Conservation (phyloP, 1,140 invertebrate species). For the Aleiodes sp. region DNA sequence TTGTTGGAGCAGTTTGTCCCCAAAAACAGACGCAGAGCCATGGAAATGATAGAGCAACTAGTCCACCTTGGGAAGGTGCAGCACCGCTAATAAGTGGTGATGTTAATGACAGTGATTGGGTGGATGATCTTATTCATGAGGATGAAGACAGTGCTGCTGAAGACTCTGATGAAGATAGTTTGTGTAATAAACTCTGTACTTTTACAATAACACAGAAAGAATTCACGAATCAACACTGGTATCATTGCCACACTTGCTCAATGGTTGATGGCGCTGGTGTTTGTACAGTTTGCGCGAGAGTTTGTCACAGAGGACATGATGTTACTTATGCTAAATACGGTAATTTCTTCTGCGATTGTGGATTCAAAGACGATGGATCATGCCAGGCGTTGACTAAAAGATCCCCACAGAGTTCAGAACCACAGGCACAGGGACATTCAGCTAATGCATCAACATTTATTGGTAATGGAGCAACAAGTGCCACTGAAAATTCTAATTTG, state of each 20-base stretch:
- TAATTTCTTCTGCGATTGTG: conserved; percentile 99
- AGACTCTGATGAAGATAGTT: conserved; percentile 94
- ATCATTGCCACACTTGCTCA: conserved; percentile 97
- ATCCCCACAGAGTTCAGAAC: conserved; percentile 69
- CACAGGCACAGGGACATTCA: conserved; percentile 44
- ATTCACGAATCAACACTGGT: conserved; percentile 98
- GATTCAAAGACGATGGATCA: conserved; percentile 90
- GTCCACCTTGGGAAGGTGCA: conserved; percentile 83
- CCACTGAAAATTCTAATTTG: conserved; percentile 38
- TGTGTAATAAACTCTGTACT: conserved; percentile 95
- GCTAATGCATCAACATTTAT: background rate
- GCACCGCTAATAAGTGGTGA: conserved; percentile 70
- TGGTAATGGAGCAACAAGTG: conserved; percentile 45
- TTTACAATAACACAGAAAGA: conserved; percentile 97
- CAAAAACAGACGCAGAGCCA: conserved; percentile 52
- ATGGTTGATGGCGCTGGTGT: conserved; percentile 98
- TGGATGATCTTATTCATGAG: conserved; percentile 83
- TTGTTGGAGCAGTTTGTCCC: conserved; percentile 72
- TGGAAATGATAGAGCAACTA: conserved; percentile 69
- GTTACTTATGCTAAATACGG: conserved; percentile 98
- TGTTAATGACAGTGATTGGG: conserved; percentile 83
- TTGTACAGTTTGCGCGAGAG: conserved; percentile 95
- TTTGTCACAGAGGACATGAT: conserved; percentile 96
- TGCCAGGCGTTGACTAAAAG: conserved; percentile 80
- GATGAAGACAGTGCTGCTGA: conserved; percentile 92